phyloP scores from a whole-genome alignment of 2,113 vertebrate genomes.

The Natator depressus region DNA sequence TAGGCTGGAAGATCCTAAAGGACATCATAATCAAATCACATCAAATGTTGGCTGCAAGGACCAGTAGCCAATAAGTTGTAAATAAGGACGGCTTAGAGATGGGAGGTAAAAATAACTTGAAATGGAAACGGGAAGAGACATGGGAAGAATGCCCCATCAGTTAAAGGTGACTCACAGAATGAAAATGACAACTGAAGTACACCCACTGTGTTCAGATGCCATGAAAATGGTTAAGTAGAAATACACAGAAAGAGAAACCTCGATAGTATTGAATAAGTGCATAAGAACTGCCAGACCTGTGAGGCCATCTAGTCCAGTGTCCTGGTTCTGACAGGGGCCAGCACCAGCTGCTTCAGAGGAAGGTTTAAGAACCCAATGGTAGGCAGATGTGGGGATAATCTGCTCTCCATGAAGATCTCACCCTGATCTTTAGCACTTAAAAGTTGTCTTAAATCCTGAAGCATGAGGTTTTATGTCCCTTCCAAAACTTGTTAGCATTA shows the following conservation, averaged over 20 bases:
- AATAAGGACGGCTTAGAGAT: background rate
- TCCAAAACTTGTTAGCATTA: background rate
- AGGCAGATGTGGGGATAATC: accelerated
- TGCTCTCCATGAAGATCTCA: background rate
- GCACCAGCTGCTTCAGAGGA: background rate
- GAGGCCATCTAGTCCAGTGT: background rate
- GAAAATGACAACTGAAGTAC: background rate
- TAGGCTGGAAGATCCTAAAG: background rate
- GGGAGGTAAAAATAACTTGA: too few relatives aligned
- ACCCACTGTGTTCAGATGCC: background rate
- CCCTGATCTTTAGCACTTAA: background rate
- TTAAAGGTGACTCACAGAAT: background rate
- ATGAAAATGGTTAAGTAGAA: background rate
- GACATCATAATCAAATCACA: background rate
- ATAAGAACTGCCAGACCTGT: background rate
- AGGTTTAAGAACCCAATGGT: background rate
- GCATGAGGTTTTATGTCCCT: background rate
- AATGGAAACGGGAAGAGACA: background rate
- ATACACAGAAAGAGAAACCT: background rate
- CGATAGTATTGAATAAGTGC: background rate
- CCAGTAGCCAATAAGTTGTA: background rate
- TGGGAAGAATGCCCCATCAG: too few relatives aligned
- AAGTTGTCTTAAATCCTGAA: background rate
- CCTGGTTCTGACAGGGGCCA: background rate
- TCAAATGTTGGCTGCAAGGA: background rate